Evolutionary conservation across 2,888 invertebrate species (phyloP).

Genomic region (Piscicola geometra): DNA sequence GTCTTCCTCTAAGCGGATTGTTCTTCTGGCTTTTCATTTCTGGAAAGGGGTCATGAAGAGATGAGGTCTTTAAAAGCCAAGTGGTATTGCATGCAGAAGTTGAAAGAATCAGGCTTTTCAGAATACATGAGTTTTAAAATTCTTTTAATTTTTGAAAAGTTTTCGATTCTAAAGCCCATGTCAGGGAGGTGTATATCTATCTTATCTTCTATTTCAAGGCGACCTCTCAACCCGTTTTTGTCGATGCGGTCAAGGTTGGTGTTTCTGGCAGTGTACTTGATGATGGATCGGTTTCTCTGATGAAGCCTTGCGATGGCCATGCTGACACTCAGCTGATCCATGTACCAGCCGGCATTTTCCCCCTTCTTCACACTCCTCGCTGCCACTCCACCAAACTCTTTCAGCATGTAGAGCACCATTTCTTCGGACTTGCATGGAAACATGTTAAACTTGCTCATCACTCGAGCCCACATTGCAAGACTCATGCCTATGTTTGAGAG

Average conservation of each 20-base stretch:
- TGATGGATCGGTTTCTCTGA: not conserved
- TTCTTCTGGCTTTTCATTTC: no score
- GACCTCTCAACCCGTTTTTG: conserved; percentile 26
- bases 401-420: conserved; percentile 30
- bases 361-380: conserved; percentile 36
- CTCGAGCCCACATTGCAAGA: conserved; percentile 27
- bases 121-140: conserved; percentile 34
- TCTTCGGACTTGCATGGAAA: conserved; percentile 34
- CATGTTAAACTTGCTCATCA: conserved; percentile 25
- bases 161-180: conserved; percentile 15
- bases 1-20: no score
- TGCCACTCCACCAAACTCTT: conserved; percentile 38
- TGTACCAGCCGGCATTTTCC: conserved; percentile 39
- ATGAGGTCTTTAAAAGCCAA: conserved; percentile 25
- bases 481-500: conserved; percentile 36
- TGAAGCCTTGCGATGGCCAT: conserved; percentile 26
- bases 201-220: conserved; percentile 27
- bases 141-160: conserved; percentile 25
- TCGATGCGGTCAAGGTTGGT: conserved; percentile 37
- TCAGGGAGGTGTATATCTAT: conserved; percentile 38
- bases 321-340: conserved; percentile 38
- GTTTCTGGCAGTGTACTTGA: conserved; percentile 34
- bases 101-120: not conserved
- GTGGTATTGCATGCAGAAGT: conserved; percentile 31
- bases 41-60: not conserved